Percentiles rank a stretch among this genome's conserved stretches.
Conservation (phyloP, 2,113 vertebrate species). For the Probosciger aterrimus region DNA sequence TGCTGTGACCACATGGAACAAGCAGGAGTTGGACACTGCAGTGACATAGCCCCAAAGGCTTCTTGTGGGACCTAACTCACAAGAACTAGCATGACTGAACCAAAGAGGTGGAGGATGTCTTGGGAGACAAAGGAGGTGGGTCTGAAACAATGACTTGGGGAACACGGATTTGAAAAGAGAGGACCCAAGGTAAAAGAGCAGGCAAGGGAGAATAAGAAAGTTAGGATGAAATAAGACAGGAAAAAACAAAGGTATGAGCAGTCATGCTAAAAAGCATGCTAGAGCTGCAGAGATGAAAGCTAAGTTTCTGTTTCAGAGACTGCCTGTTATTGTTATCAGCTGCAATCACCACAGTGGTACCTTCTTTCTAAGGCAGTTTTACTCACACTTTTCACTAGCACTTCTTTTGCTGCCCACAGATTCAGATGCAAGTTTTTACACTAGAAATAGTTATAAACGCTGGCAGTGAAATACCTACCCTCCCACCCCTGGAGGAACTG, state of each 20-base stretch:
- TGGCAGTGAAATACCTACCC: background rate
- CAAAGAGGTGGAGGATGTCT: background rate
- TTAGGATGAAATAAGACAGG: background rate
- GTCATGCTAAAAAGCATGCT: background rate
- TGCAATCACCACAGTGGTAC: background rate
- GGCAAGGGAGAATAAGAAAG: background rate
- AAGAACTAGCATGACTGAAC: background rate
- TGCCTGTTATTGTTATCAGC: background rate
- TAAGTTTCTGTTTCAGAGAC: background rate
- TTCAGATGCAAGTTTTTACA: background rate
- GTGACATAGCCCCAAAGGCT: background rate
- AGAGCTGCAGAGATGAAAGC: background rate
- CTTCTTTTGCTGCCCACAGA: background rate
- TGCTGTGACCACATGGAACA: background rate
- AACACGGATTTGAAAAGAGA: background rate
- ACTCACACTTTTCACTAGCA: background rate
- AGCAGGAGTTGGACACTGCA: background rate
- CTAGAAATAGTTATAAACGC: background rate
- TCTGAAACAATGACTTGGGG: background rate
- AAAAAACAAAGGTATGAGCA: background rate
- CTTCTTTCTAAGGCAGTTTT: background rate
- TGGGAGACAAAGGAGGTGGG: background rate
- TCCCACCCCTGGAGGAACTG: background rate
- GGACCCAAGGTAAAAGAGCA: background rate
- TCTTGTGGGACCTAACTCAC: background rate